These are phyloP conservation scores for Atethmia centrago DNA, from an alignment of 2,888 invertebrate species.

Conservation along the genomic window DNA sequence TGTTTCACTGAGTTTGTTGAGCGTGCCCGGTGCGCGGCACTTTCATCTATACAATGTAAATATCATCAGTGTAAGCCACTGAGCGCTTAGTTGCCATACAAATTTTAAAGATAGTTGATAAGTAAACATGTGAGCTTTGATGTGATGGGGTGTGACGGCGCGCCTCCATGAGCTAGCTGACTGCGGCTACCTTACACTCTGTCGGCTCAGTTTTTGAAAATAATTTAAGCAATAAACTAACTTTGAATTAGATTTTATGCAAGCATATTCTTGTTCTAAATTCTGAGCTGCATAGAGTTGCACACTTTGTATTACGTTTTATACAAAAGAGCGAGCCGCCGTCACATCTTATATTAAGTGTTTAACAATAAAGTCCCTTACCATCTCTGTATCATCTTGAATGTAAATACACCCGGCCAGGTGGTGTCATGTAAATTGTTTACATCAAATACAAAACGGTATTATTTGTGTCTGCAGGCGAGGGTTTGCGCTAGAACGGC, in stretches of 20 bases:
- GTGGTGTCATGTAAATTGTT: conserved; percentile 74
- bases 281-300: conserved; percentile 25
- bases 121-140: conserved; percentile 78
- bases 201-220: conserved; percentile 36
- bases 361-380: conserved; percentile 59
- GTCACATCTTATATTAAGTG: conserved; percentile 62
- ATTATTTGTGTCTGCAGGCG: conserved; percentile 67
- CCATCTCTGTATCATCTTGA: conserved; percentile 64
- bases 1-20: conserved; percentile 39
- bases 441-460: conserved; percentile 67
- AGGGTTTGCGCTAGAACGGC: conserved; percentile 74
- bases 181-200: conserved; percentile 2
- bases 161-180: too few relatives aligned
- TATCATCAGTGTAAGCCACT: conserved; percentile 86
- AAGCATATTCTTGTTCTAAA: conserved; percentile 12
- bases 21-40: conserved; percentile 45
- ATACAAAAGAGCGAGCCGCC: conserved; percentile 47
- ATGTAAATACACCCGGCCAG: conserved; percentile 79
- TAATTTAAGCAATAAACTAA: conserved; percentile 21
- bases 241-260: conserved; percentile 20
- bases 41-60: conserved; percentile 79
- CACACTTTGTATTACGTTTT: conserved; percentile 23
- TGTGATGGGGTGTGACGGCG: conserved; percentile 68
- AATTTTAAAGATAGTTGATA: conserved; percentile 86
- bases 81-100: conserved; percentile 90